These are phyloP conservation scores for Arizona elegans DNA, from an alignment of 2,113 vertebrate species.

Conservation along the genomic window DNA sequence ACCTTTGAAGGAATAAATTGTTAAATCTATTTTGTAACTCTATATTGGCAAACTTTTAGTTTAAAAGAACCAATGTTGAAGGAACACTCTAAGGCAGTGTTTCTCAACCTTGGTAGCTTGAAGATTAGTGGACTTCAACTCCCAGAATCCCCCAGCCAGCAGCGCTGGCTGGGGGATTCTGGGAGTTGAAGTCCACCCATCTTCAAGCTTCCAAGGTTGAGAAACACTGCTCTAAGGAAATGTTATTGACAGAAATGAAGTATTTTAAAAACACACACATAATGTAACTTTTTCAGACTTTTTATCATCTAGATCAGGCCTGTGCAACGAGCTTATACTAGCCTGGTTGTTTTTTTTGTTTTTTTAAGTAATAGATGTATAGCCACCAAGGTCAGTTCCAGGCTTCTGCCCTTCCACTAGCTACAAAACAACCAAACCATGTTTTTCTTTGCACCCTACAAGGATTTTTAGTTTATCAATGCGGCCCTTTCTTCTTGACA, in stretches of 20 bases:
- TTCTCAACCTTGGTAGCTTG: too few relatives aligned
- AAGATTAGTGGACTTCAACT: too few relatives aligned
- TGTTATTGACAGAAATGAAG: constrained; percentile 26
- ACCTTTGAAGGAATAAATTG: constrained; percentile 49
- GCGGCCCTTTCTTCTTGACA: background rate
- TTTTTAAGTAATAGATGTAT: background rate
- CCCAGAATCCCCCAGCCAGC: too few relatives aligned
- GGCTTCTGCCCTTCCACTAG: background rate
- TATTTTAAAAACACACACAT: constrained; percentile 16
- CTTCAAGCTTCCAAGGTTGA: too few relatives aligned
- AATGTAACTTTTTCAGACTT: constrained; percentile 9
- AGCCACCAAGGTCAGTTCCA: background rate
- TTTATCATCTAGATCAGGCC: background rate
- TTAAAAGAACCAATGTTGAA: background rate
- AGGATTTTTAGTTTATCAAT: background rate
- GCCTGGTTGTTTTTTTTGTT: background rate
- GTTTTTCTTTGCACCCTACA: background rate
- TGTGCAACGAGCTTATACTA: background rate
- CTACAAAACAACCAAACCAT: background rate
- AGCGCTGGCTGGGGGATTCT: too few relatives aligned
- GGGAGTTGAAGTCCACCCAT: too few relatives aligned
- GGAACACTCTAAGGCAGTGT: background rate
- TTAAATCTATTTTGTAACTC: constrained; percentile 35
- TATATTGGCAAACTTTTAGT: constrained; percentile 35
- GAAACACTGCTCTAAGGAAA: too few relatives aligned